A percentile compares a stretch with the other conserved stretches of the same genome.
These are phyloP conservation scores for Camelus bactrianus DNA, from an alignment of 2,113 vertebrate genomes.

Conservation along the genomic window DNA sequence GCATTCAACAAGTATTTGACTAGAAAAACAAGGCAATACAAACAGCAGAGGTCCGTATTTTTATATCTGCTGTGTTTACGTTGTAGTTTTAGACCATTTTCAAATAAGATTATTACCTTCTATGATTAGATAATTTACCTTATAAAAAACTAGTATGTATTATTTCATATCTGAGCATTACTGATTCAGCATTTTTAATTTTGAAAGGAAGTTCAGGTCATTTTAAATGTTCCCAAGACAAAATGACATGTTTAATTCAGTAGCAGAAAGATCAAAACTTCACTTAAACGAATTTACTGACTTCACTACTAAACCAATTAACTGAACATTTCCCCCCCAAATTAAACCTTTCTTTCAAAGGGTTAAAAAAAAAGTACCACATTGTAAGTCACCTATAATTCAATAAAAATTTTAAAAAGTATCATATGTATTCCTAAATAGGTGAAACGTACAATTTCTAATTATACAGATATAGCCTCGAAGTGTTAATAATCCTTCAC, in stretches of 20 bases:
- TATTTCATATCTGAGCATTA: background rate
- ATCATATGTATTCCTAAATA: background rate
- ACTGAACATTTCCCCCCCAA: background rate
- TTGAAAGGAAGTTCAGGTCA: background rate
- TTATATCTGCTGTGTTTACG: background rate
- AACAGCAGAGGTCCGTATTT: background rate
- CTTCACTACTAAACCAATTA: background rate
- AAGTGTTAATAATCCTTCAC: background rate
- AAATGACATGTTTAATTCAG: background rate
- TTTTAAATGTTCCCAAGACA: background rate
- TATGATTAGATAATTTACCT: background rate
- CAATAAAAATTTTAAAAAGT: too few relatives aligned
- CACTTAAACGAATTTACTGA: background rate
- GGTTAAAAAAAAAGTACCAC: background rate
- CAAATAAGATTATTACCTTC: background rate
- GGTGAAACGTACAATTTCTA: background rate
- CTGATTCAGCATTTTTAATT: background rate
- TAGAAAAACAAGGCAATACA: background rate
- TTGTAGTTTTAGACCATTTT: background rate
- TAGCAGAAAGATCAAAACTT: background rate
- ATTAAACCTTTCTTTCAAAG: conserved; percentile 36
- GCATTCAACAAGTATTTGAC: background rate
- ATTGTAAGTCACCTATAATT: too few relatives aligned
- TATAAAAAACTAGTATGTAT: background rate
- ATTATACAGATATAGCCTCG: background rate